These are phyloP conservation scores for Listrodromus nycthemerus DNA, from an alignment of 2,888 invertebrate species.

Conservation along the genomic window DNA sequence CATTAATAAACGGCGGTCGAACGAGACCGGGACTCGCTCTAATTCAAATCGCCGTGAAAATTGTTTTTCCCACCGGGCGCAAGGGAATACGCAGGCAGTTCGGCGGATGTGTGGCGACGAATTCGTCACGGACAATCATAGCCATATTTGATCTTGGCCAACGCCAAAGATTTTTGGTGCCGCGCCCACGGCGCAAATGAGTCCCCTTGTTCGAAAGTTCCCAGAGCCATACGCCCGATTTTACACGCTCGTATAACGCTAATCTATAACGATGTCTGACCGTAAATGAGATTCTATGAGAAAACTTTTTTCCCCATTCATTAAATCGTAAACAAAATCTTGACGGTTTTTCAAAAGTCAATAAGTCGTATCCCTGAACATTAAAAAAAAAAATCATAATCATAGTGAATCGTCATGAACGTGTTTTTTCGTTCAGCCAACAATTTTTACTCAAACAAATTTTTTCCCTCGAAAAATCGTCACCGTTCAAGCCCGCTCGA, in stretches of 20 bases:
- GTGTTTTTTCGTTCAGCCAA: background rate
- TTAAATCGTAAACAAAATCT: background rate
- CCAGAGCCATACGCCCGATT: constrained; percentile 46
- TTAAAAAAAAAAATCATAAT: background rate
- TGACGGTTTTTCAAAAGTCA: background rate
- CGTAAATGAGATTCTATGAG: constrained; percentile 38
- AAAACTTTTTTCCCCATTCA: constrained; percentile 35
- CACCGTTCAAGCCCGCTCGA: background rate
- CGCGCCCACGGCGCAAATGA: constrained; percentile 6
- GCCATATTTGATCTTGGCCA: constrained; percentile 65
- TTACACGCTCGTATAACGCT: constrained; percentile 46
- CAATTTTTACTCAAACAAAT: background rate
- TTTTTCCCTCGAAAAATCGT: background rate
- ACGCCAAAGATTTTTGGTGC: constrained; percentile 54
- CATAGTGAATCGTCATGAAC: background rate
- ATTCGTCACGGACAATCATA: constrained; percentile 80
- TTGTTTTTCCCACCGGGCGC: constrained; percentile 73
- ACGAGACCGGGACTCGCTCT: constrained; percentile 73
- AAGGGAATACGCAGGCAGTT: constrained; percentile 21
- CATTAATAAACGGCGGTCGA: constrained; percentile 59
- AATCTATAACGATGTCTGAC: constrained; percentile 8
- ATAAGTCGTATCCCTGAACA: background rate
- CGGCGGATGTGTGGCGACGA: constrained; percentile 53
- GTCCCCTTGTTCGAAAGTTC: constrained; percentile 53
- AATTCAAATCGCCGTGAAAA: constrained; percentile 84